Evolutionary conservation across 2,888 invertebrate species (phyloP).

Genomic region (Iselma pallidipennis): DNA sequence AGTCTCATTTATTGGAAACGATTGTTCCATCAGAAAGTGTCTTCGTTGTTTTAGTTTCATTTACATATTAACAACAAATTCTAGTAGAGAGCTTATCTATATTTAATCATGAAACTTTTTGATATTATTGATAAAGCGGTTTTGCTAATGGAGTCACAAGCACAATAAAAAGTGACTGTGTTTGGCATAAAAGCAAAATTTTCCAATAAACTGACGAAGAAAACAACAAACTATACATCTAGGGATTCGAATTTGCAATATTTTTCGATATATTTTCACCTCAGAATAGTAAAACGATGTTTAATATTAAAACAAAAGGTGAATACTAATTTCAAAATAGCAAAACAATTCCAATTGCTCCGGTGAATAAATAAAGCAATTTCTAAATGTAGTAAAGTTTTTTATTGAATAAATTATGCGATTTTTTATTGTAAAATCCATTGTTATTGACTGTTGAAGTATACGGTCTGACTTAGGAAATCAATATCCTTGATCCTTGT

Average conservation of each 20-base stretch:
- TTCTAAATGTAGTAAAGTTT: background rate
- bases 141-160: background rate
- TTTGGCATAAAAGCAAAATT: background rate
- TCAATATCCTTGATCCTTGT: conserved; percentile 19
- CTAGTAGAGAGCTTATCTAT: background rate
- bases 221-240: background rate
- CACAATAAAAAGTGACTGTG: background rate
- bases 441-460: background rate
- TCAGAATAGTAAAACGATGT: background rate
- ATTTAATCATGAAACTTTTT: background rate
- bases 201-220: background rate
- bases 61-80: background rate
- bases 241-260: background rate
- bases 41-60: background rate
- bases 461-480: background rate
- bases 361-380: background rate
- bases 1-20: background rate
- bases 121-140: too few relatives aligned
- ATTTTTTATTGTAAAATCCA: too few relatives aligned
- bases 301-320: too few relatives aligned
- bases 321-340: too few relatives aligned
- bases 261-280: background rate
- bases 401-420: background rate
- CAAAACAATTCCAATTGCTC: background rate
- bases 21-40: background rate